A percentile compares a stretch with the other conserved stretches of the same genome.
phyloP scores from a whole-genome alignment of 2,888 invertebrate species.

The Sphaerophoria rueppellii region DNA sequence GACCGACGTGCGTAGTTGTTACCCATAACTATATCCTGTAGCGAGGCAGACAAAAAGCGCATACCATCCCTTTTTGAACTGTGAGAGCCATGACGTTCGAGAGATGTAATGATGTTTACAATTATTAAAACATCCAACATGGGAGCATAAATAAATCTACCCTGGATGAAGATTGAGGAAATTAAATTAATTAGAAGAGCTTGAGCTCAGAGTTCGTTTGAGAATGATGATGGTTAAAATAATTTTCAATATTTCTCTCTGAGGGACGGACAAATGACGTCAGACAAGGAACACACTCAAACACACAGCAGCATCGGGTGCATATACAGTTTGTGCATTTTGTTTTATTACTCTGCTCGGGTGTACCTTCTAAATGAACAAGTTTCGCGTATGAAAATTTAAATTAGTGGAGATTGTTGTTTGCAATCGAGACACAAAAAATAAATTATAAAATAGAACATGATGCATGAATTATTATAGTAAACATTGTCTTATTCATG shows the following conservation, averaged over 20 bases:
- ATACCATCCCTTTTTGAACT: too few species aligned
- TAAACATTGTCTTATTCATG: conserved; percentile 20
- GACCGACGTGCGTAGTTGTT: conserved; percentile 23
- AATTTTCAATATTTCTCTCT: conserved; percentile 44
- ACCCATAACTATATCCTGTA: too few species aligned
- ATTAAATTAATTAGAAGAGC: conserved; percentile 61
- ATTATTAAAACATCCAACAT: conserved; percentile 56
- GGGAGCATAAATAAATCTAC: conserved; percentile 48
- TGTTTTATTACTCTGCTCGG: conserved; percentile 2
- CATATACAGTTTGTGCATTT: not conserved
- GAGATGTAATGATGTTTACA: conserved; percentile 61
- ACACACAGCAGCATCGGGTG: conserved; percentile 5
- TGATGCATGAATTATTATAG: not conserved
- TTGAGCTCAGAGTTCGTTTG: not conserved
- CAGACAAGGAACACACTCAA: not conserved
- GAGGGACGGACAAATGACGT: conserved; percentile 41
- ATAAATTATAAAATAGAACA: not conserved
- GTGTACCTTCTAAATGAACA: not conserved
- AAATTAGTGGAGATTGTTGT: conserved; percentile 12
- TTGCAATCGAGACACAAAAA: conserved; percentile 7
- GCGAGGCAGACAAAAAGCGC: too few species aligned
- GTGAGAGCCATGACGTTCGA: not conserved
- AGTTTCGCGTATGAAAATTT: conserved; percentile 28
- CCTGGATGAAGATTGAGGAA: conserved; percentile 60
- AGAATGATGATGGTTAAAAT: conserved; percentile 18